Evolutionary conservation across 2,888 invertebrate species (phyloP).

Genomic region (Smittia sp.): DNA sequence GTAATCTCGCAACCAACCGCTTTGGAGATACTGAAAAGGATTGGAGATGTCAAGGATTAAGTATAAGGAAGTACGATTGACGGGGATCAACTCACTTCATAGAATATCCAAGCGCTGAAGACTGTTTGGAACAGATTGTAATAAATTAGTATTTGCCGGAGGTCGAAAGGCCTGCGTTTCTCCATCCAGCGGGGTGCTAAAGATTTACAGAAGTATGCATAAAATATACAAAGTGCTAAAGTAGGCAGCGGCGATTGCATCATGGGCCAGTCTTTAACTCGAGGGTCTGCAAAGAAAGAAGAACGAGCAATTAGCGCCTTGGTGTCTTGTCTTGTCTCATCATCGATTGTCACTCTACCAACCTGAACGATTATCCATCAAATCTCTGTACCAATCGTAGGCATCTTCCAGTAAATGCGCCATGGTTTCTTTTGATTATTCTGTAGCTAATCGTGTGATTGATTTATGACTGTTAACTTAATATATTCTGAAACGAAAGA

Average conservation of each 20-base stretch:
- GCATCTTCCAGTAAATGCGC: conserved; percentile 47
- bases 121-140: conserved; percentile 89
- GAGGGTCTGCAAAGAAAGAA: conserved; percentile 67
- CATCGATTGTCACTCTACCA: conserved; percentile 50
- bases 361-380: conserved; percentile 72
- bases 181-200: conserved; percentile 86
- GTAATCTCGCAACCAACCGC: conserved; percentile 78
- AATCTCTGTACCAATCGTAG: conserved; percentile 65
- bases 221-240: conserved; percentile 73
- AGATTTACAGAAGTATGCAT: conserved; percentile 78
- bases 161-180: conserved; percentile 81
- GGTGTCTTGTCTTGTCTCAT: too few relatives aligned
- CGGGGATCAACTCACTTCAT: conserved; percentile 67
- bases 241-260: conserved; percentile 89
- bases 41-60: neutral
- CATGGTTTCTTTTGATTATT: conserved; percentile 41
- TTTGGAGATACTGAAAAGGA: conserved; percentile 57
- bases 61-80: conserved; percentile 1
- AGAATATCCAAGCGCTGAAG: conserved; percentile 88
- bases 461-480: conserved; percentile 8
- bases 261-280: conserved; percentile 85
- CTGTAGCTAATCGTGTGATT: neutral
- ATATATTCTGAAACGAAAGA: neutral
- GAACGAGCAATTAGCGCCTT: conserved; percentile 21
- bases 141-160: conserved; percentile 72